phyloP scores from a whole-genome alignment of 2,888 invertebrate species.

The Lasioglossum oenotherae region DNA sequence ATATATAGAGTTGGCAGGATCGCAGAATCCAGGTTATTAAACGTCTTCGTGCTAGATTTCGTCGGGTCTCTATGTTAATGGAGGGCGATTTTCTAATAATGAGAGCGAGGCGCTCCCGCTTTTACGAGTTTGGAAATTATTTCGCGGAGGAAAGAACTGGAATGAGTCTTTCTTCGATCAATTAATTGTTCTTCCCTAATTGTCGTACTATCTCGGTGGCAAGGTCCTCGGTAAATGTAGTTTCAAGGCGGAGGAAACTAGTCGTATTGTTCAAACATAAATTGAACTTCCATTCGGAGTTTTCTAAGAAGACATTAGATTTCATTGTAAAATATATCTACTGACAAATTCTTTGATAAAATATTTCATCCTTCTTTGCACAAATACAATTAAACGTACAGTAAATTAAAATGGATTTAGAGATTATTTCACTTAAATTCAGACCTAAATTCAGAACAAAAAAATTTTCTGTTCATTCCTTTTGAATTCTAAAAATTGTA shows the following conservation, averaged over 20 bases:
- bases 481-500: not conserved
- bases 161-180: constrained; percentile 29
- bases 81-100: constrained; percentile 57
- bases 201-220: constrained; percentile 24
- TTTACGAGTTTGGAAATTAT: constrained; percentile 43
- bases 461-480: too few relatives aligned
- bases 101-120: constrained; percentile 36
- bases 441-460: too few relatives aligned
- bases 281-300: not conserved
- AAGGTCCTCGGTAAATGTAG: not conserved
- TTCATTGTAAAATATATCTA: not conserved
- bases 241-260: not conserved
- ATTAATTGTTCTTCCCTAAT: constrained; percentile 46
- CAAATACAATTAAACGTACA: not conserved
- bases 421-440: too few relatives aligned
- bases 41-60: constrained; percentile 38
- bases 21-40: constrained; percentile 54
- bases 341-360: not conserved
- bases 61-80: constrained; percentile 62
- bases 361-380: too few relatives aligned
- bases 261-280: not conserved
- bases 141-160: constrained; percentile 25
- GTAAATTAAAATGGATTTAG: not conserved
- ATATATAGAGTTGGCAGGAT: constrained; percentile 14
- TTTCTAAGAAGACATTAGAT: not conserved